These are phyloP conservation scores for Sinocyclocheilus maitianheensis DNA, from an alignment of 2,113 vertebrate species.

Conservation along the genomic window DNA sequence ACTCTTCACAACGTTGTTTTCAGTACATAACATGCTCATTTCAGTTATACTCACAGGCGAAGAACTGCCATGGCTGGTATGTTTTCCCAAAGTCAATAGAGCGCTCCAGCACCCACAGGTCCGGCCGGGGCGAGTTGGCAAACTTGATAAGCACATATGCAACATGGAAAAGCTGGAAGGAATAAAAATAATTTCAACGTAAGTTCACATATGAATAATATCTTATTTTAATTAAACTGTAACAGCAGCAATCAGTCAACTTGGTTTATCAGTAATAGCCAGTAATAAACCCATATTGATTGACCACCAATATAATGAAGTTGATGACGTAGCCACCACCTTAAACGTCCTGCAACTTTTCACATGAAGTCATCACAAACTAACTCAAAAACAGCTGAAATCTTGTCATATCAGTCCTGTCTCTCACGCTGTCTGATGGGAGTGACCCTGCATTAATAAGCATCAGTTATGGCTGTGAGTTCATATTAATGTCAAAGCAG, in stretches of 20 bases:
- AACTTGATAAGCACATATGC: conserved; percentile 97
- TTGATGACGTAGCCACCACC: not conserved
- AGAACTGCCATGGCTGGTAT: conserved; percentile 95
- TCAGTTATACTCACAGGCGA: conserved; percentile 88
- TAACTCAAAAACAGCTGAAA: not conserved
- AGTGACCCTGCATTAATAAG: not conserved
- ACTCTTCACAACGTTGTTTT: not conserved
- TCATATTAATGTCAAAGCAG: conserved; percentile 7
- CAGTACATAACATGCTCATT: not conserved
- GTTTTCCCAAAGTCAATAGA: conserved; percentile 88
- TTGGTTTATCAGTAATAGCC: not conserved
- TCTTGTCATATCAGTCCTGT: not conserved
- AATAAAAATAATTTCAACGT: conserved; percentile 37
- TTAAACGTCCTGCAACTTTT: not conserved
- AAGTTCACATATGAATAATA: not conserved
- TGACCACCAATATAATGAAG: not conserved
- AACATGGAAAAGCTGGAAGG: conserved; percentile 92
- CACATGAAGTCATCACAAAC: not conserved
- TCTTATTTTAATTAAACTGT: not conserved
- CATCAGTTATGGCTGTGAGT: not conserved
- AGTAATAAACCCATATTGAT: not conserved
- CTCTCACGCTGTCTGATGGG: not conserved
- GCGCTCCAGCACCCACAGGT: conserved; percentile 95
- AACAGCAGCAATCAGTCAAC: not conserved
- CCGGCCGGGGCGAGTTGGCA: conserved; percentile 94